Conservation (phyloP, 2,113 vertebrate genomes). For the Smithornis capensis region DNA sequence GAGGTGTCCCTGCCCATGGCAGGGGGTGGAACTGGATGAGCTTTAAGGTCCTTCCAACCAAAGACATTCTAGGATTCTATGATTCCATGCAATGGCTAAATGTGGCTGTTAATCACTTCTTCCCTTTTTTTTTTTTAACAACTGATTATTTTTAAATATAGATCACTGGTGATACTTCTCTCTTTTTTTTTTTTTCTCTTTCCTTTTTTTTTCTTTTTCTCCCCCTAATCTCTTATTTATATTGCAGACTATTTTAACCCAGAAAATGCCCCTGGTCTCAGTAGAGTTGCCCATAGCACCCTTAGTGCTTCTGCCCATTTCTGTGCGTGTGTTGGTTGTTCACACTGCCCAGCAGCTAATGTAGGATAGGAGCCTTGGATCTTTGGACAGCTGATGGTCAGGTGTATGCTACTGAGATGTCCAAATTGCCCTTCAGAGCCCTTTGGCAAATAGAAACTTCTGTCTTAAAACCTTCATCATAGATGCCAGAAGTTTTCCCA, state of each 20-base stretch:
- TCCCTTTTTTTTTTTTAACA: not conserved
- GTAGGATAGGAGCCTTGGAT: not conserved
- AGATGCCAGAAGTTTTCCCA: not conserved
- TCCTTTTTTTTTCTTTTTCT: too few relatives aligned
- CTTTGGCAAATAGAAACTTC: not conserved
- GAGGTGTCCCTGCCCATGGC: not conserved
- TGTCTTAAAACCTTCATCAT: not conserved
- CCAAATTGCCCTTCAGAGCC: not conserved
- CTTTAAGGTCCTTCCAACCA: not conserved
- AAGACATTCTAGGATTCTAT: not conserved
- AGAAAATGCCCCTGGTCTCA: not conserved
- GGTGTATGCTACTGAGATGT: not conserved
- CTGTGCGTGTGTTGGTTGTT: not conserved
- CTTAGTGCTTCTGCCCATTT: not conserved
- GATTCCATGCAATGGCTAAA: not conserved
- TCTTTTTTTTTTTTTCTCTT: not conserved
- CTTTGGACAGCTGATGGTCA: not conserved
- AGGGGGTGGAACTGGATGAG: rapidly evolving
- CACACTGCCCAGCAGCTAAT: not conserved
- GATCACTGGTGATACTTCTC: not conserved
- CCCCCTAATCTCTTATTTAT: not conserved
- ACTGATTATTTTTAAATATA: not conserved
- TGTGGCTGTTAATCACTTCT: not conserved
- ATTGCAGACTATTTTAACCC: not conserved
- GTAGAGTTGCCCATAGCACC: not conserved